Percentiles rank a stretch among this genome's conserved stretches.
These are phyloP conservation scores for Fratercula arctica DNA, from an alignment of 2,797 vertebrate species.

Conservation along the genomic window DNA sequence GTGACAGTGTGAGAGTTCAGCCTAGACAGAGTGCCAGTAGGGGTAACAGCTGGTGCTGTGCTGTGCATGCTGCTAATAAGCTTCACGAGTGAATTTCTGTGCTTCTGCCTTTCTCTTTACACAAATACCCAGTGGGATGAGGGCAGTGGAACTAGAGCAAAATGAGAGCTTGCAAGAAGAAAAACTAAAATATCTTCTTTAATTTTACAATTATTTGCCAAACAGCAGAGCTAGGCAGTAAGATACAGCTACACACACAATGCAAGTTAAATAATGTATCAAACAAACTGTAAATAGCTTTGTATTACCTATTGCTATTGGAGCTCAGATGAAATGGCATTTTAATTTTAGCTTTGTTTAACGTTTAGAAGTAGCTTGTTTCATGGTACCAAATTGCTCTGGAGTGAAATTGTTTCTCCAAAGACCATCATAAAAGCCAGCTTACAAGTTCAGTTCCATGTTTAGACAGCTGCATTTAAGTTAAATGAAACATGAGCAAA, in stretches of 20 bases:
- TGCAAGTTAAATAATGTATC: not conserved
- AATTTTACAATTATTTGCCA: not conserved
- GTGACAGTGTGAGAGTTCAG: not conserved
- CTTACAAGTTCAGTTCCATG: not conserved
- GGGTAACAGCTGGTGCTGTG: not conserved
- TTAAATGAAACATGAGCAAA: conserved; percentile 44
- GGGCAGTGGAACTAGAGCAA: not conserved
- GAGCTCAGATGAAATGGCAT: not conserved
- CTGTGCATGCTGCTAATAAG: not conserved
- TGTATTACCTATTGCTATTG: not conserved
- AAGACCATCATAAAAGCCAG: not conserved
- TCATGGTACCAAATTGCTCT: not conserved
- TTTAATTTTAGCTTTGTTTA: conserved; percentile 36
- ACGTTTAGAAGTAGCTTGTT: not conserved
- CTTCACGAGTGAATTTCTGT: not conserved
- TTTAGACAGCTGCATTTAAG: conserved; percentile 25
- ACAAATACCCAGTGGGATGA: not conserved
- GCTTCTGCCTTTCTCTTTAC: not conserved
- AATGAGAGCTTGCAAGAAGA: not conserved
- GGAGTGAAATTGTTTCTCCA: not conserved
- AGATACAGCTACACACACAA: not conserved
- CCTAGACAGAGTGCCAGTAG: not conserved
- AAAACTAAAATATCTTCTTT: not conserved
- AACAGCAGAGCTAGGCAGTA: not conserved
- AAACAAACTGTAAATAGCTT: not conserved